Evolutionary conservation across 2,797 vertebrate species (phyloP).

Genomic region (Eulemur mongoz): DNA sequence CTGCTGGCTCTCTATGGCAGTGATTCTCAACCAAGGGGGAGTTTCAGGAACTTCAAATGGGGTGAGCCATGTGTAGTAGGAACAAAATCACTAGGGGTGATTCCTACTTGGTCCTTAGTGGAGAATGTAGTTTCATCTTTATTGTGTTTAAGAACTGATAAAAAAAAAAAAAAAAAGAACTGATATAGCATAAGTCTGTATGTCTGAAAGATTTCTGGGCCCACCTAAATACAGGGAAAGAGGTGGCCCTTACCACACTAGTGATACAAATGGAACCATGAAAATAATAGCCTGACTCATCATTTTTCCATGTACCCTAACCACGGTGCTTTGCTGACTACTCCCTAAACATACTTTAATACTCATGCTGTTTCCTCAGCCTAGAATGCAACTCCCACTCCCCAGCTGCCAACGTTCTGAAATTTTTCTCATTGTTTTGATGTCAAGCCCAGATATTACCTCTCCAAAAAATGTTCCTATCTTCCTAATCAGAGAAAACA

Average conservation of each 20-base stretch:
- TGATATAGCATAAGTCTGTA: neutral
- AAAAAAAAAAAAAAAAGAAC: neutral
- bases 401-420: neutral
- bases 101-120: neutral
- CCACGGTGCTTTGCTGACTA: neutral
- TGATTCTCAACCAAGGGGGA: neutral
- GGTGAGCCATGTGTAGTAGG: neutral
- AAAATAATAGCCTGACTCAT: neutral
- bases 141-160: neutral
- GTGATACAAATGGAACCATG: neutral
- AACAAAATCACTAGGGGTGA: neutral
- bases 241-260: neutral
- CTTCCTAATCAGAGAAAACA: conserved; percentile 12
- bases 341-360: neutral
- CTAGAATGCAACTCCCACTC: neutral
- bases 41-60: neutral
- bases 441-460: neutral
- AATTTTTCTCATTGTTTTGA: neutral
- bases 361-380: neutral
- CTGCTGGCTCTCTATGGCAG: neutral
- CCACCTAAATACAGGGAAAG: neutral
- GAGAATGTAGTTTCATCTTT: neutral
- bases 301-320: neutral
- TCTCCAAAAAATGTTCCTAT: conserved; percentile 18
- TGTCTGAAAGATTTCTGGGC: neutral